Percentiles rank a stretch among this genome's conserved stretches.
These are phyloP conservation scores for Trichopria drosophilae DNA, from an alignment of 2,888 invertebrate genomes.

Conservation along the genomic window DNA sequence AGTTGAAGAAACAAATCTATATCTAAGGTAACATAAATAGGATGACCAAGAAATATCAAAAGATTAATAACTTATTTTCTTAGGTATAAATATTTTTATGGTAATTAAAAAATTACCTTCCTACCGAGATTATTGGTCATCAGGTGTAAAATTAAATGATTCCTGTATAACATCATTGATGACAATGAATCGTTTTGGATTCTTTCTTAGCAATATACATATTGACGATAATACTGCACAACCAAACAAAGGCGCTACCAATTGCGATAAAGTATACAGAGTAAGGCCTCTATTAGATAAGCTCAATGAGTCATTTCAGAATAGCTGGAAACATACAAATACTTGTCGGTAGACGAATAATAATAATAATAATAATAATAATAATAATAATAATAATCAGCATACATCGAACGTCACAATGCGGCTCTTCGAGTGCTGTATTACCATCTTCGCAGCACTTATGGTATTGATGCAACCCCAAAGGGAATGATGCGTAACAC, in stretches of 20 bases:
- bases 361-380: no score
- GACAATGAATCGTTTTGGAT: slow-evolving; percentile 2
- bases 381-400: no score
- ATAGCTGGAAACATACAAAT: slow-evolving; percentile 7
- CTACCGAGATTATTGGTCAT: slow-evolving; percentile 38
- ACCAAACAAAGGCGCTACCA: slow-evolving; percentile 2
- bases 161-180: not conserved
- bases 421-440: no score
- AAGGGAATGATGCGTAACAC: no score
- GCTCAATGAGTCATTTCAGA: slow-evolving; percentile 1
- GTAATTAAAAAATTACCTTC: slow-evolving; percentile 37
- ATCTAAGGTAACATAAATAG: no score
- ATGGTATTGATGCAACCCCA: no score
- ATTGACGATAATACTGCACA: not conserved
- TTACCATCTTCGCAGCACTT: no score
- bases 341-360: no score
- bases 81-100: slow-evolving; percentile 33
- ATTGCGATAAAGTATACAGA: slow-evolving; percentile 19
- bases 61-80: not conserved
- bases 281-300: slow-evolving; percentile 3
- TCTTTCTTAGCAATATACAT: not conserved
- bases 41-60: no score
- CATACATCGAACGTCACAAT: no score
- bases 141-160: slow-evolving; percentile 6
- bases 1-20: no score